phyloP scores from a whole-genome alignment of 30 jellyfish, hydroid and myxozoan genomes.

The Rhopilema esculentum region DNA sequence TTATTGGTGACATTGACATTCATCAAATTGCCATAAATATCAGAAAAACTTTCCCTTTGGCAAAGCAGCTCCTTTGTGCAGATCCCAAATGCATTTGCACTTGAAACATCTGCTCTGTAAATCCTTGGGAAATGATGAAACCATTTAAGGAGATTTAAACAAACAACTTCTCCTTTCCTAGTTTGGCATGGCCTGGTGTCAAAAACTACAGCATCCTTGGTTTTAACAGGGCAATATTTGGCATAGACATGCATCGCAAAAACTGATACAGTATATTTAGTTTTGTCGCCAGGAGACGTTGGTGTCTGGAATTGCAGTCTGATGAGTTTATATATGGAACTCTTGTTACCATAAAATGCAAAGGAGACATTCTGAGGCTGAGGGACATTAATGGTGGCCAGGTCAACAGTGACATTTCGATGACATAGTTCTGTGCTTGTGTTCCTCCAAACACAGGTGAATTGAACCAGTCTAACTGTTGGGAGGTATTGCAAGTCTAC shows the following conservation, averaged over 20 bases:
- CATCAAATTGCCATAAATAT: constrained; percentile 27
- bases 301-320: not conserved
- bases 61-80: constrained; percentile 30
- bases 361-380: constrained; percentile 7
- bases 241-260: not conserved
- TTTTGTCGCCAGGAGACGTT: not conserved
- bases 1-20: not conserved
- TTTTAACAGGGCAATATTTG: not conserved
- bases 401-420: not conserved
- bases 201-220: not conserved
- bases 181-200: not conserved
- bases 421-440: constrained; percentile 2
- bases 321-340: not conserved
- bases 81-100: constrained; percentile 32
- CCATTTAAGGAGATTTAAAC: not conserved
- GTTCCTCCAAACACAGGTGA: constrained; percentile 12
- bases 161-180: not conserved
- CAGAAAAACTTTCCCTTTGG: constrained; percentile 16
- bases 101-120: constrained; percentile 6
- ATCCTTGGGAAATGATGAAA: not conserved
- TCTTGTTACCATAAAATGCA: not conserved
- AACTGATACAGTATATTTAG: not conserved
- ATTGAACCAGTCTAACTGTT: not conserved
- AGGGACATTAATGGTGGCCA: not conserved
- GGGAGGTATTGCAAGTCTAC: not conserved